Evolutionary conservation across 2,113 vertebrate genomes (phyloP).

Genomic region (Prietella phreatophila): DNA sequence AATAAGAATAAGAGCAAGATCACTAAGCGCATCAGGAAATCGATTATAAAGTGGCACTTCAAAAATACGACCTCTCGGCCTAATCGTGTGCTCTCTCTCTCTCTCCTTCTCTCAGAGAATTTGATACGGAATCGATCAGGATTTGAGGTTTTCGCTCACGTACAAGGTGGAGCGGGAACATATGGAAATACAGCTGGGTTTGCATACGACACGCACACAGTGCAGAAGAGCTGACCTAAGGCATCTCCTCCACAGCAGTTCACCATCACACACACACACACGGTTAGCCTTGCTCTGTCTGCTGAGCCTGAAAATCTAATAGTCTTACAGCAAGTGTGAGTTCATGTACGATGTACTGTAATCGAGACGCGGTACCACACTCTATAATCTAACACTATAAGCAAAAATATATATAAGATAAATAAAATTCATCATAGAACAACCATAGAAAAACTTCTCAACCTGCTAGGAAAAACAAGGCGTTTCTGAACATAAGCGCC

Average conservation of each 20-base stretch:
- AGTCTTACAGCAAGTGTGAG: not conserved
- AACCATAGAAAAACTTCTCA: too few species aligned
- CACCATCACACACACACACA: constrained; percentile 11
- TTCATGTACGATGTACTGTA: not conserved
- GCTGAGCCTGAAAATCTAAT: not conserved
- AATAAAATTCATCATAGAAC: too few species aligned
- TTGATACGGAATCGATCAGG: not conserved
- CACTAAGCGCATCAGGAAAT: not conserved
- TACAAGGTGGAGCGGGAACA: constrained; percentile 41
- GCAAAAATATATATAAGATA: too few species aligned
- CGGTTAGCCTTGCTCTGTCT: not conserved
- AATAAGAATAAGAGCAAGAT: not conserved
- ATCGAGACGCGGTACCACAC: too few species aligned
- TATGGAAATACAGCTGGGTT: constrained; percentile 57
- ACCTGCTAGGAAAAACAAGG: too few species aligned
- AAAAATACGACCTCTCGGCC: not conserved
- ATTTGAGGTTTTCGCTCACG: constrained; percentile 10
- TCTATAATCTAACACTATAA: too few species aligned
- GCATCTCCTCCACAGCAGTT: not conserved
- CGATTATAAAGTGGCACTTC: not conserved
- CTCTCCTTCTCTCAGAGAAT: not conserved
- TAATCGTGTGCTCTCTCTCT: not conserved
- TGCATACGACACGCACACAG: constrained; percentile 47
- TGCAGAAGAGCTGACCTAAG: constrained; percentile 2
- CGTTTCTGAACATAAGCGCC: too few species aligned